phyloP scores from a whole-genome alignment of 2,888 invertebrate genomes.

The Dasypolia templi region DNA sequence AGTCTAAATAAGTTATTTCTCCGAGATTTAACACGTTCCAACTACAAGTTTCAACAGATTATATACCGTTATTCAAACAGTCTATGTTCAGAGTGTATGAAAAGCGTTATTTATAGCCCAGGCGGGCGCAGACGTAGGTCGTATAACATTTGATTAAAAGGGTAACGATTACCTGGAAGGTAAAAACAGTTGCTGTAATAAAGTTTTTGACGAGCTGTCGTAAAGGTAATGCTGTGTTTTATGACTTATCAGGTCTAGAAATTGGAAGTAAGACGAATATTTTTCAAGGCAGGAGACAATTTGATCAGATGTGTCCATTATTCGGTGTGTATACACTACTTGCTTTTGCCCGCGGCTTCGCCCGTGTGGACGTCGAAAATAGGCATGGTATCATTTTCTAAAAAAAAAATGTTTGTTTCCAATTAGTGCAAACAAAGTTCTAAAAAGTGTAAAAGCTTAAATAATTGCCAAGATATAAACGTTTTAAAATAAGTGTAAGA shows the following conservation, averaged over 20 bases:
- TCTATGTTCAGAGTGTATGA: slow-evolving; percentile 24
- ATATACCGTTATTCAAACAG: not conserved
- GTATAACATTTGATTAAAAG: slow-evolving; percentile 58
- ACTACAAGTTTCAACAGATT: slow-evolving; percentile 25
- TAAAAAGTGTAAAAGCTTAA: too few relatives aligned
- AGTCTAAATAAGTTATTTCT: not conserved
- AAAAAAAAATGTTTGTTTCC: too few relatives aligned
- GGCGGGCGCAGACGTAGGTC: slow-evolving; percentile 21
- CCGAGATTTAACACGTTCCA: slow-evolving; percentile 6
- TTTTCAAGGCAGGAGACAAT: not conserved
- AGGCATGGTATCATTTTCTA: too few relatives aligned
- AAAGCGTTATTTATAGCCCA: slow-evolving; percentile 29
- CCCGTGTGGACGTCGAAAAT: not conserved
- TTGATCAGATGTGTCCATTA: not conserved
- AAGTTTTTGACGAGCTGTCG: slow-evolving; percentile 48
- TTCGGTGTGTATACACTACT: not conserved
- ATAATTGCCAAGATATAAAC: too few relatives aligned
- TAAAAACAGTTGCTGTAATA: slow-evolving; percentile 56
- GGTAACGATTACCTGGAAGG: slow-evolving; percentile 47
- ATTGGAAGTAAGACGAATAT: not conserved
- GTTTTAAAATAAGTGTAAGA: too few relatives aligned
- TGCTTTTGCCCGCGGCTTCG: not conserved
- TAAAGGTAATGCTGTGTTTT: slow-evolving; percentile 62
- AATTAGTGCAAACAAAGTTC: too few relatives aligned
- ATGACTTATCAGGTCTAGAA: slow-evolving; percentile 30